These are phyloP conservation scores for Astur gentilis DNA, from an alignment of 2,113 vertebrate species.

Conservation along the genomic window DNA sequence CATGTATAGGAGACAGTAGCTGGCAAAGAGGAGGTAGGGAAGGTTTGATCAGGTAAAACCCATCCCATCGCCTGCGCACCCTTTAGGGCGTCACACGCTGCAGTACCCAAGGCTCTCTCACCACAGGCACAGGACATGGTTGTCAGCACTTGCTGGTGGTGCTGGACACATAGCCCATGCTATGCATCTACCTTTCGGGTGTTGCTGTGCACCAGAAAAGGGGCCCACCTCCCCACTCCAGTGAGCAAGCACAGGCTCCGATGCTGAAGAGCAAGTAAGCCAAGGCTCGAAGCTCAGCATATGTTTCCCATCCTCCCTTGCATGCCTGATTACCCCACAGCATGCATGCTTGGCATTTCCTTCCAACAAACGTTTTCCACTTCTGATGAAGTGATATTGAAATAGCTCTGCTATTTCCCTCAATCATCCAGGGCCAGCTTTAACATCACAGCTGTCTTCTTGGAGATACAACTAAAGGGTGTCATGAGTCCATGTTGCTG, in stretches of 20 bases:
- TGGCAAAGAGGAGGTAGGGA: background rate
- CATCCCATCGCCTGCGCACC: background rate
- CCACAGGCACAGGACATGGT: background rate
- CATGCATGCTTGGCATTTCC: background rate
- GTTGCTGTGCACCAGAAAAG: background rate
- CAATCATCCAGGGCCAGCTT: background rate
- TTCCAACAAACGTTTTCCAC: background rate
- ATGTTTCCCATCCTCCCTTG: background rate
- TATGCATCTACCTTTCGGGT: rapidly evolving
- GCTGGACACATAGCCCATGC: background rate
- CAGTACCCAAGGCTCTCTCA: background rate
- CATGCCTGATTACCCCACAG: background rate
- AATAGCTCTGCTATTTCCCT: background rate
- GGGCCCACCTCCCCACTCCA: background rate
- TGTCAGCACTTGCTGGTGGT: background rate
- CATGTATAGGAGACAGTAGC: background rate
- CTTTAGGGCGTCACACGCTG: background rate
- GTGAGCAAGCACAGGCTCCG: background rate
- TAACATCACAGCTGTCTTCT: background rate
- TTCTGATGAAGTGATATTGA: background rate
- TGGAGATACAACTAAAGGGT: background rate
- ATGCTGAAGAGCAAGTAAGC: background rate
- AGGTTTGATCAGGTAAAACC: background rate
- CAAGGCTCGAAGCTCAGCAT: background rate
- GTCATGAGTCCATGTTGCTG: background rate